Evolutionary conservation across 2,797 vertebrate species (phyloP).

Genomic region (Microctenopoma lineatum): DNA sequence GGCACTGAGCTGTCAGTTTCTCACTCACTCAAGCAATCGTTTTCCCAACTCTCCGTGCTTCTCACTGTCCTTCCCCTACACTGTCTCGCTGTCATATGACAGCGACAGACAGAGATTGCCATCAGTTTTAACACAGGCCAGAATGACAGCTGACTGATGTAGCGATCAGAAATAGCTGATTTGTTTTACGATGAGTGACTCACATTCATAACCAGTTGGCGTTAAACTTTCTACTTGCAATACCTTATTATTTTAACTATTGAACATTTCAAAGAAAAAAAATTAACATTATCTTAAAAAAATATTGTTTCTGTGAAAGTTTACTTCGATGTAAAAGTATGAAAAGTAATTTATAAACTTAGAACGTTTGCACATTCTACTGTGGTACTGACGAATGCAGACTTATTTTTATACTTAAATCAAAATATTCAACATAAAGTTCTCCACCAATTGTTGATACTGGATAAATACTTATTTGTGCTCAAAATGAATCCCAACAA

Average conservation of each 20-base stretch:
- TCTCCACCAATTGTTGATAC: not conserved
- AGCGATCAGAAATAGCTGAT: conserved; percentile 13
- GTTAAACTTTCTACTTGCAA: not conserved
- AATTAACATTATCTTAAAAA: not conserved
- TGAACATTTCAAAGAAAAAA: not conserved
- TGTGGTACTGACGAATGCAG: too few species aligned
- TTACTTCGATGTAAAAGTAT: not conserved
- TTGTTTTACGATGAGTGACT: conserved; percentile 7
- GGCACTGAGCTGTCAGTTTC: conserved; percentile 74
- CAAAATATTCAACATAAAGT: not conserved
- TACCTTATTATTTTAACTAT: not conserved
- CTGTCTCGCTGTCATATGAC: conserved; percentile 40
- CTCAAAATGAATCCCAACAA: not conserved
- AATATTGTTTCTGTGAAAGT: not conserved
- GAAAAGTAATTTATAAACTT: not conserved
- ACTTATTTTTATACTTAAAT: not conserved
- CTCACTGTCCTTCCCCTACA: conserved; percentile 28
- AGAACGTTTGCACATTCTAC: too few species aligned
- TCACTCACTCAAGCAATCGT: conserved; percentile 59
- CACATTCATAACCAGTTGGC: not conserved
- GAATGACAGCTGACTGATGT: conserved; percentile 22
- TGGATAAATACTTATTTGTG: not conserved
- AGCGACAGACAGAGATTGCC: conserved; percentile 25
- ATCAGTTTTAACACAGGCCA: conserved; percentile 26
- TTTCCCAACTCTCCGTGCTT: conserved; percentile 34